Base-by-base conservation (phyloP, 2,113 vertebrate species). In the Equus quagga region DNA sequence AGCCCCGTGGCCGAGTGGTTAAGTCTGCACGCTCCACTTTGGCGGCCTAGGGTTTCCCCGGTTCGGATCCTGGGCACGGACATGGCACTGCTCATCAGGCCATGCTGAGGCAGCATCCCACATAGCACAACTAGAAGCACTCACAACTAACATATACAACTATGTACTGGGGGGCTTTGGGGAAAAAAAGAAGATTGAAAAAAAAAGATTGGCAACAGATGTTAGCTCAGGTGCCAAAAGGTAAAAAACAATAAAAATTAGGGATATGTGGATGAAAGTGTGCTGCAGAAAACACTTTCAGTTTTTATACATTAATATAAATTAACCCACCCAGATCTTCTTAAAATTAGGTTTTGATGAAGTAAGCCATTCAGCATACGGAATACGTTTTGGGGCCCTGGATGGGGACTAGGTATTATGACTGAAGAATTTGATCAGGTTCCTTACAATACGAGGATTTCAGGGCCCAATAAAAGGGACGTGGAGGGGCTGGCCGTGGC, bases 321-420 rank as follows among this genome's bases (percentile, higher is more conserved):
- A 86, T 86, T 89, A 89, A 49, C 21, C 36, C 12, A 46, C 26
- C 21, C 33, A 31, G 6, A 75, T 58, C 62, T 46, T 90, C 31
- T 87, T 82, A 94, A 85, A 92, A 92, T 54, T 24, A 54, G 44
- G 72, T 81, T 65, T 82, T 91, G 62, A 70, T 58, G 36, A 51
- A 95, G 31, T 3, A 84, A 28, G 54, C 3, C 60, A 21, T 85
- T 93, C 44, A 70, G 12, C 19, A 86, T 18, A 46, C 9, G 44
- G 60, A 83, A 65, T 65, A 94, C 5, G 33, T 62, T 75, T 11
- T 24, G 49, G 11, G 44, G n/a, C 62, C 12, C 46, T 72, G 60
- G 75, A 6, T 23, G 58, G 46, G 64, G 10, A 56, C 86, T 33
- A 72, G 85, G 33, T 51, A n/a, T 87, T 86, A 86, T 7, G 13